Conservation (phyloP, 1,140 invertebrate genomes). For the Schlechtendalia chinensis region DNA sequence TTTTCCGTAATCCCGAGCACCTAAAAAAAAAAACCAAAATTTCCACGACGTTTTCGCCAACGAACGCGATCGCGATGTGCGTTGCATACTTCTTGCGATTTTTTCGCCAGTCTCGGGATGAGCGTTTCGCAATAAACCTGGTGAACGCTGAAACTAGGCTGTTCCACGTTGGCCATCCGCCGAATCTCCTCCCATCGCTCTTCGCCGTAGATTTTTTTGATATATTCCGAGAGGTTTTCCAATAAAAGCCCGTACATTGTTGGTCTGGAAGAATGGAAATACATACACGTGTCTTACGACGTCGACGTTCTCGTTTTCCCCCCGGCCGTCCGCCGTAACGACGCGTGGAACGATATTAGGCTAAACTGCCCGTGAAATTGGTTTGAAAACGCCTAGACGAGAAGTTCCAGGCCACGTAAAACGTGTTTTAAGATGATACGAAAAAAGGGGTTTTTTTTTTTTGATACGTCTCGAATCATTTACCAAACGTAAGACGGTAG, state of each 20-base stretch:
- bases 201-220: constrained; percentile 85
- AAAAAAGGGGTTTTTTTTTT: background rate
- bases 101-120: constrained; percentile 78
- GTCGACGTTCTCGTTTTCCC: background rate
- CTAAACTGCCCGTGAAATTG: constrained; percentile 37
- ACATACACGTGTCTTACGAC: background rate
- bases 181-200: constrained; percentile 87
- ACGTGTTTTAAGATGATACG: constrained; percentile 7
- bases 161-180: constrained; percentile 74
- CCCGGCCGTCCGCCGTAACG: background rate
- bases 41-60: background rate
- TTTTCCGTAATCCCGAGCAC: constrained; percentile 78
- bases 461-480: constrained; percentile 8
- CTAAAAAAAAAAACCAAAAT: constrained; percentile 58
- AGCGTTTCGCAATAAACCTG: constrained; percentile 89
- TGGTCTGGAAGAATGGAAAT: constrained; percentile 48
- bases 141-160: constrained; percentile 85
- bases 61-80: too few species aligned
- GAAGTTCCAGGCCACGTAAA: background rate
- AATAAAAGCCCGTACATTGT: constrained; percentile 92
- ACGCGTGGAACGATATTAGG: background rate
- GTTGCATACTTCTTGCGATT: constrained; percentile 75
- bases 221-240: constrained; percentile 88
- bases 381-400: background rate
- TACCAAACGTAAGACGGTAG: background rate